Conservation (phyloP, 2,113 vertebrate species). For the Psittacula cyanocephala region DNA sequence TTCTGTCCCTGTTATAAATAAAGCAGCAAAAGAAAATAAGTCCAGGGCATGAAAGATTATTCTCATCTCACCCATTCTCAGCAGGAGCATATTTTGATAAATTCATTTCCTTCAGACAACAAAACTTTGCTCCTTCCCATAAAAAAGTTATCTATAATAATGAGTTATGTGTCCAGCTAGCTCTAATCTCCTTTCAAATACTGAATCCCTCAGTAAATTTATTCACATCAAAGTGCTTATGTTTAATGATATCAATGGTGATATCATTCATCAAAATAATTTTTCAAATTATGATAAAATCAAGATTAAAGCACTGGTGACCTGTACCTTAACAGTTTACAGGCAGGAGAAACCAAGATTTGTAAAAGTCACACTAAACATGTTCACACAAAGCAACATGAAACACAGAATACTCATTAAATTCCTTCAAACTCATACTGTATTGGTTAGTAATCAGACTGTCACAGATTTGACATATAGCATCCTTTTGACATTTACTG, state of each 20-base stretch:
- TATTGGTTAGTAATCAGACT: conserved; percentile 6
- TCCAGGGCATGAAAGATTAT: background rate
- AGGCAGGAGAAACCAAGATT: background rate
- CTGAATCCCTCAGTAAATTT: background rate
- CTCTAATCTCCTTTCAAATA: background rate
- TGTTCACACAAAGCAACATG: background rate
- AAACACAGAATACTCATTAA: background rate
- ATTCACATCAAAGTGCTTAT: background rate
- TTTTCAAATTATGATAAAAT: background rate
- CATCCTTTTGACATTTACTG: background rate
- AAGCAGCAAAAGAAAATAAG: background rate
- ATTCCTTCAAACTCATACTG: background rate
- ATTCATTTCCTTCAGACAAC: background rate
- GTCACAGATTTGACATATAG: background rate
- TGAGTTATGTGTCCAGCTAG: background rate
- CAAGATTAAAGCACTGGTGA: background rate
- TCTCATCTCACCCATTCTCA: background rate
- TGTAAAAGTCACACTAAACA: background rate
- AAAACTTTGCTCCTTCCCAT: background rate
- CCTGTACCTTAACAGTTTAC: background rate
- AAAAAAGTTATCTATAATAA: background rate
- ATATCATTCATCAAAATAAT: background rate
- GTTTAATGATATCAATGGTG: background rate
- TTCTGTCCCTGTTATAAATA: background rate
- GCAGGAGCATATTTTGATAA: background rate